Evolutionary conservation across 2,888 invertebrate species (phyloP), one percentile per base, ranked within the genome.

Genomic region (Zygogramma bicolorata): DNA sequence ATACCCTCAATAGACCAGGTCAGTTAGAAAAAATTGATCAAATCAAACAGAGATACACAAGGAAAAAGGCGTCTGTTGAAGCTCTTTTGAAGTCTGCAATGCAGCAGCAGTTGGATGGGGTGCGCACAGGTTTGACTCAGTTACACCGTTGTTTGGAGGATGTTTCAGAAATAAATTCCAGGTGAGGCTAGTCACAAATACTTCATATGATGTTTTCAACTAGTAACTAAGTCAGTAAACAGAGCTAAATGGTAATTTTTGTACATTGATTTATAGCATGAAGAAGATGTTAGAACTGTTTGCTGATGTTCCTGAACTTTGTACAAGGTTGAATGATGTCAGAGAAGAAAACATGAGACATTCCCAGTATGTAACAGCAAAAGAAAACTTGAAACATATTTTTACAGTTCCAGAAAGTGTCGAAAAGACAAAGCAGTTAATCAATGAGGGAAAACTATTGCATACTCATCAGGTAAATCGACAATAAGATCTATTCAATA

Each of bases 391-490:
- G 29, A 98, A 98, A 85, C 98, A 99, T 84, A 98, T 99, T 76
- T 98, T 99, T 83, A 98, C 97, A 57, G 97, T 99, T 0, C 98
- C 97, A 8, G 97, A 97, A 82, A 97, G 97, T 87, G 96, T 99
- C 0, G 94, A 96, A 68, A 97, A 96, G 86, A 97, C 98, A 0
- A 94, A 96, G 84, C 94, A 95, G 68, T 94, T 96, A 90, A 98
- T 99, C 72, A 95, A 93, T 76, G 98, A 99, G 80, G 98, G 97
- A 58, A 98, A 98, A 86, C 89, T 99, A 6, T 87, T 99, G 1
- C 95, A 97, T 86, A 97, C 99, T 5, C 99, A 99, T 88, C 97
- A 95, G 89, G 91, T 91, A 82, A 63, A 27, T n/a, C n/a, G n/a
- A 7, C n/a, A n/a, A n/a, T 1, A 15, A 13, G 15, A n/a, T 38